Evolutionary conservation across 2,113 vertebrate genomes (phyloP).

Genomic region (Mungos mungo): DNA sequence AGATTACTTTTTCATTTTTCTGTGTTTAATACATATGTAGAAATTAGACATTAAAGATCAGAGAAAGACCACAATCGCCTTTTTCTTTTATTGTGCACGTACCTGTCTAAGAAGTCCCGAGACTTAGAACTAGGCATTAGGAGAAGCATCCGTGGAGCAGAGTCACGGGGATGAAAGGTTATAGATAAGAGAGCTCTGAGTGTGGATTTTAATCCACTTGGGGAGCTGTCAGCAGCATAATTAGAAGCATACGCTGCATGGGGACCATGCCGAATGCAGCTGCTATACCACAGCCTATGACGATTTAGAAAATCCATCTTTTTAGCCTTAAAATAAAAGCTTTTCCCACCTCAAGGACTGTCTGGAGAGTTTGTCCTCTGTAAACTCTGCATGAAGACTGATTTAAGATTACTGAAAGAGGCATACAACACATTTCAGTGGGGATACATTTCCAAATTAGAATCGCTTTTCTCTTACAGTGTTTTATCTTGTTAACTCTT

Average conservation of each 20-base stretch:
- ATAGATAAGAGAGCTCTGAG: slow-evolving; percentile 56
- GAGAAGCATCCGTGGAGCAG: not conserved
- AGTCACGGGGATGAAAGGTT: slow-evolving; percentile 43
- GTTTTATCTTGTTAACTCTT: slow-evolving; percentile 54
- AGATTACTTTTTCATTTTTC: slow-evolving; percentile 7
- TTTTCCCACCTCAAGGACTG: slow-evolving; percentile 46
- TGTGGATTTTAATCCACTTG: slow-evolving; percentile 43
- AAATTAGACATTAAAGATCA: slow-evolving; percentile 52
- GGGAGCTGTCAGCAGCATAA: slow-evolving; percentile 54
- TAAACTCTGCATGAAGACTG: slow-evolving; percentile 41
- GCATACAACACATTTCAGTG: slow-evolving; percentile 19
- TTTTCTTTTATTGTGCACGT: not conserved
- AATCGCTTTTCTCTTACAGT: slow-evolving; percentile 6
- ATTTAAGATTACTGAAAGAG: slow-evolving; percentile 43
- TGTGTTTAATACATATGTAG: slow-evolving; percentile 51
- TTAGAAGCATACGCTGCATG: slow-evolving; percentile 28
- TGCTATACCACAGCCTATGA: slow-evolving; percentile 31
- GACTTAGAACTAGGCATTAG: slow-evolving; percentile 9
- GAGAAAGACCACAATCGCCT: not conserved
- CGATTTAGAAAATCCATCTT: slow-evolving; percentile 49
- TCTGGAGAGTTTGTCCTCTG: slow-evolving; percentile 50
- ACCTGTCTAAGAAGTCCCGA: slow-evolving; percentile 30
- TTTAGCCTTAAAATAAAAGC: slow-evolving; percentile 65
- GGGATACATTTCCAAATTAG: slow-evolving; percentile 33
- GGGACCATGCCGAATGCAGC: slow-evolving; percentile 8